phyloP scores from a whole-genome alignment of 2,888 invertebrate species.

The Epirrhoe alternata region DNA sequence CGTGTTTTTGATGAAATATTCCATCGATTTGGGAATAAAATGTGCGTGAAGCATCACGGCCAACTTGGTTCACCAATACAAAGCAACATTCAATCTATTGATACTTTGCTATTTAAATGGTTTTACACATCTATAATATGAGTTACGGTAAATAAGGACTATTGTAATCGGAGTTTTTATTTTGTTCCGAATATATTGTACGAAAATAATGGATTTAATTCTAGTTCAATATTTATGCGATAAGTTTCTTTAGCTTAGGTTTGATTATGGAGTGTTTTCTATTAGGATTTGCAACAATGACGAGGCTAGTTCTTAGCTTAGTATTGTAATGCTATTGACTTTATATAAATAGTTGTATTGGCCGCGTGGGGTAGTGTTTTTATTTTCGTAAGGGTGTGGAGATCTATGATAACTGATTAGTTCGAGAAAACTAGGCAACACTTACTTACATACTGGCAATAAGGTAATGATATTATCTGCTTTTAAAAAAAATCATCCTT shows the following conservation, averaged over 20 bases:
- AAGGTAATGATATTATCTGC: no score
- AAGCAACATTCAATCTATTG: constrained; percentile 81
- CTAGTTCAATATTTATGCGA: constrained; percentile 77
- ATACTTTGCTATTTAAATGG: constrained; percentile 82
- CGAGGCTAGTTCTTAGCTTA: background rate
- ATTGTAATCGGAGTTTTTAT: constrained; percentile 72
- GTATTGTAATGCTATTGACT: background rate
- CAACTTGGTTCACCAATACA: constrained; percentile 83
- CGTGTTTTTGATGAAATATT: constrained; percentile 37
- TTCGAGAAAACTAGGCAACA: no score
- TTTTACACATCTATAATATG: constrained; percentile 85
- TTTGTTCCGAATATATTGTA: constrained; percentile 78
- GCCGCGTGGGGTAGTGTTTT: no score
- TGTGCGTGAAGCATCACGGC: constrained; percentile 83
- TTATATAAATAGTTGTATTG: background rate
- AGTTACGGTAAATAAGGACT: constrained; percentile 80
- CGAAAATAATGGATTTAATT: constrained; percentile 81
- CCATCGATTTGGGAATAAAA: constrained; percentile 70
- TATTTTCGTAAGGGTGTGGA: no score
- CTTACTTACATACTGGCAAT: no score
- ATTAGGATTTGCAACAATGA: constrained; percentile 19
- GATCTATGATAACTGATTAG: no score
- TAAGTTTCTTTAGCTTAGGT: constrained; percentile 32
- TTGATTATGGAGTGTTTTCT: constrained; percentile 27
- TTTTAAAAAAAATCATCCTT: no score